phyloP scores from a whole-genome alignment of 30 jellyfish, hydroid and myxozoan genomes.

The Aurelia aurita region DNA sequence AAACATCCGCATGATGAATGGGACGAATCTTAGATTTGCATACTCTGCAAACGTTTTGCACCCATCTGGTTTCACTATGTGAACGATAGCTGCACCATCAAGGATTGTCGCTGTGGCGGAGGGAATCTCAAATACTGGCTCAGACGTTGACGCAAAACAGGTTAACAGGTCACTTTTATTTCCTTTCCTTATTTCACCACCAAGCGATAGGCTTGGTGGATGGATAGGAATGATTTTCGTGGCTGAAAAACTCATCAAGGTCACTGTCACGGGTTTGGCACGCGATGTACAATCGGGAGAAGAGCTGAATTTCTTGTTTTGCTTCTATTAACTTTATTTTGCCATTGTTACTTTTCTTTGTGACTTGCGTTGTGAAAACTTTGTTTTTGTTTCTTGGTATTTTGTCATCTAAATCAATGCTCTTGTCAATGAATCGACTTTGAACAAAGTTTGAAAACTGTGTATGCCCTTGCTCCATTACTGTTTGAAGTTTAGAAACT shows the following conservation, averaged over 20 bases:
- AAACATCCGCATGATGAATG: constrained; percentile 20
- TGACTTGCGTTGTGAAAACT: constrained; percentile 30
- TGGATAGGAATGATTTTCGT: constrained; percentile 55
- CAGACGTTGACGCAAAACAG: constrained; percentile 17
- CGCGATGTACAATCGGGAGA: constrained; percentile 66
- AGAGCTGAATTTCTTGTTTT: constrained; percentile 30
- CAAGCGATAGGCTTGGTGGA: constrained; percentile 65
- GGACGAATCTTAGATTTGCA: constrained; percentile 11
- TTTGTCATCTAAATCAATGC: constrained; percentile 29
- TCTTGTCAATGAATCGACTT: constrained; percentile 21
- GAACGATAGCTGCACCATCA: constrained; percentile 53
- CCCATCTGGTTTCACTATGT: constrained; percentile 41
- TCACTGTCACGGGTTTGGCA: constrained; percentile 72
- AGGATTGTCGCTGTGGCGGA: constrained; percentile 13
- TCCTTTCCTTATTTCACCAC: constrained; percentile 54
- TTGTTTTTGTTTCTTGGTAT: constrained; percentile 29
- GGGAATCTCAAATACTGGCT: constrained; percentile 1
- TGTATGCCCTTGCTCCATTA: constrained; percentile 23
- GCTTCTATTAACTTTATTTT: constrained; percentile 4
- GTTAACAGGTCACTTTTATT: constrained; percentile 30
- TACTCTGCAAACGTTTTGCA: constrained; percentile 21
- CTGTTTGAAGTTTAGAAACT: constrained; percentile 7
- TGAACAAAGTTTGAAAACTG: constrained; percentile 28
- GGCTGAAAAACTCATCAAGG: constrained; percentile 47
- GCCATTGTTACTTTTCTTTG: constrained; percentile 37